phyloP scores from a whole-genome alignment of 2,113 vertebrate species.

The Otis tarda region DNA sequence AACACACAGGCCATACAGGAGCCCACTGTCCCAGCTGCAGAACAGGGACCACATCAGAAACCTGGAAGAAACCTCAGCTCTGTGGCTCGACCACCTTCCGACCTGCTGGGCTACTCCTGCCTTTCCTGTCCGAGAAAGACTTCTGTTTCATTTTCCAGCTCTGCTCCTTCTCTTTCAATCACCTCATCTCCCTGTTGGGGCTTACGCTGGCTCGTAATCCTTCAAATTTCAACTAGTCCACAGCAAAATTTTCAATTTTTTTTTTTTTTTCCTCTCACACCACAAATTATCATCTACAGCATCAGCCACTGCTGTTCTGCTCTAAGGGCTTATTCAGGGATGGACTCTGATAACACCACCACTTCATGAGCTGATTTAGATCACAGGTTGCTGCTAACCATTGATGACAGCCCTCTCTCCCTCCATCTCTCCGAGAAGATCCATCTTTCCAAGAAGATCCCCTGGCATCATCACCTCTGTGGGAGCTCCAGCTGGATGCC shows the following conservation, averaged over 20 bases:
- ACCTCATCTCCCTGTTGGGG: background rate
- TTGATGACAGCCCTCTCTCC: background rate
- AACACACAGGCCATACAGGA: rapidly evolving
- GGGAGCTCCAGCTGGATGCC: background rate
- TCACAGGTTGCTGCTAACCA: background rate
- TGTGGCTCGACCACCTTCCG: background rate
- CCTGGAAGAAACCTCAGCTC: background rate
- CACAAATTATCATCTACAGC: background rate
- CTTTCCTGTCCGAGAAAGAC: rapidly evolving
- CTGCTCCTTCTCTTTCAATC: background rate
- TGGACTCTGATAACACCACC: rapidly evolving
- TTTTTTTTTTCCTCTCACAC: background rate
- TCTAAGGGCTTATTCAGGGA: background rate
- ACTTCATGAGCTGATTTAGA: background rate
- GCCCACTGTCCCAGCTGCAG: background rate
- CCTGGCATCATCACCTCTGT: background rate
- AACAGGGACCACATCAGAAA: background rate
- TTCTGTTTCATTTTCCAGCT: background rate
- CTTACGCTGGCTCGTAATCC: background rate
- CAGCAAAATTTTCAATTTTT: background rate
- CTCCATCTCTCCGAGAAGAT: background rate
- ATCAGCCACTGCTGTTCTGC: background rate
- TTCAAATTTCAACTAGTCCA: background rate
- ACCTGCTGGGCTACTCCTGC: background rate
- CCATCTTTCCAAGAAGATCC: background rate